A percentile compares a stretch with the other conserved stretches of the same genome.
These are phyloP conservation scores for Lagria hirta DNA, from an alignment of 2,888 invertebrate species.

Conservation along the genomic window DNA sequence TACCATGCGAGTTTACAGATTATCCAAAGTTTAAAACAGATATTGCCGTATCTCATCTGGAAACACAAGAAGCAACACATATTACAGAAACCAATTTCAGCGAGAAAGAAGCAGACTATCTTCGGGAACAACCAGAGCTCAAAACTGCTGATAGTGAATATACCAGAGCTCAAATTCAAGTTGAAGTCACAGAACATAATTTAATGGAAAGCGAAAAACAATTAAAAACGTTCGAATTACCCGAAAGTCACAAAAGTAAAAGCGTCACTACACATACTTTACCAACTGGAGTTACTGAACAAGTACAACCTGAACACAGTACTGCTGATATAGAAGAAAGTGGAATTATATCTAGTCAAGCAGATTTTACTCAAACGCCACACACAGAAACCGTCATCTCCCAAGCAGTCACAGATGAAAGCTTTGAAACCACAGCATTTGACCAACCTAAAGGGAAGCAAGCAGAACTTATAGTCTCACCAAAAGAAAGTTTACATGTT, in stretches of 20 bases:
- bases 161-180: conserved; percentile 60
- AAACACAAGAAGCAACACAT: conserved; percentile 66
- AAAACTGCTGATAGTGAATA: conserved; percentile 55
- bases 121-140: conserved; percentile 47
- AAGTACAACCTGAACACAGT: conserved; percentile 53
- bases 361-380: conserved; percentile 52
- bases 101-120: conserved; percentile 63
- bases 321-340: conserved; percentile 39
- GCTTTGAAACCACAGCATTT: conserved; percentile 49
- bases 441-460: conserved; percentile 50
- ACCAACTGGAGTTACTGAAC: conserved; percentile 58
- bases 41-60: conserved; percentile 57
- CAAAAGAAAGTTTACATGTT: conserved; percentile 56
- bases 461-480: conserved; percentile 51
- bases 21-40: conserved; percentile 60
- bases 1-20: conserved; percentile 57
- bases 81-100: conserved; percentile 62
- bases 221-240: conserved; percentile 56
- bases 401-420: conserved; percentile 60
- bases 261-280: conserved; percentile 56
- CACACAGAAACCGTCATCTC: conserved; percentile 56
- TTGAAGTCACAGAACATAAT: conserved; percentile 65
- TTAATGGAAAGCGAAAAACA: conserved; percentile 66
- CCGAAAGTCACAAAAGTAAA: conserved; percentile 59
- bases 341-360: conserved; percentile 46